Evolutionary conservation across 2,113 vertebrate genomes (phyloP), one percentile per base, ranked within the genome.

Genomic region (Leucopsar rothschildi): DNA sequence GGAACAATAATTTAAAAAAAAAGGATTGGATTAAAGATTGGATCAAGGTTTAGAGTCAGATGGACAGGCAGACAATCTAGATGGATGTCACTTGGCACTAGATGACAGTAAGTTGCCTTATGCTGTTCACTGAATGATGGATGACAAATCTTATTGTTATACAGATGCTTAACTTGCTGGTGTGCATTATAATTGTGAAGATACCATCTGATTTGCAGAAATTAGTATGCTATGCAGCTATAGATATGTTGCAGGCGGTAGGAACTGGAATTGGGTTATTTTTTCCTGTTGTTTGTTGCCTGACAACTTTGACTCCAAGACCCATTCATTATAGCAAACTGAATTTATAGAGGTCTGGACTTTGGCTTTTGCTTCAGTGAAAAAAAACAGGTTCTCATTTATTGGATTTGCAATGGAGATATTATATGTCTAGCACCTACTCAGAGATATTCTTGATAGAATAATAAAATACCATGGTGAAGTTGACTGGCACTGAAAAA

Each of bases 91-190:
- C 88, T 97, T 97, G 95, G 82, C 92, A 95, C 63, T 96, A 95
- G 91, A 78, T 97, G 95, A 97, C 88, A 97, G 77, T 93, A 93
- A 96, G 91, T 95, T 97, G 82, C 96, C 95, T 93, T 95, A 94
- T 90, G 86, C 60, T 96, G 71, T 96, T 97, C 91, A 77, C 88
- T 95, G 93, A 97, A 94, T 97, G 95, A 97, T 96, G 88, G 83
- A 97, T 98, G 96, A 96, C 89, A 97, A 97, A 95, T 92, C 95
- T 95, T 94, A 96, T 97, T 97, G 95, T 97, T 97, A 96, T 96
- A 97, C 95, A 98, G 97, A 97, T 97, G 97, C 92, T 97, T 97
- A 97, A 97, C 95, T 97, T 65, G 65, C 44, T 97, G 94, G 80
- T 96, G 75, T 95, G 94, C 84, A 95, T 97, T 94, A 93, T 97